Conservation (phyloP, 2,888 invertebrate genomes). For the Agrotis exclamationis region DNA sequence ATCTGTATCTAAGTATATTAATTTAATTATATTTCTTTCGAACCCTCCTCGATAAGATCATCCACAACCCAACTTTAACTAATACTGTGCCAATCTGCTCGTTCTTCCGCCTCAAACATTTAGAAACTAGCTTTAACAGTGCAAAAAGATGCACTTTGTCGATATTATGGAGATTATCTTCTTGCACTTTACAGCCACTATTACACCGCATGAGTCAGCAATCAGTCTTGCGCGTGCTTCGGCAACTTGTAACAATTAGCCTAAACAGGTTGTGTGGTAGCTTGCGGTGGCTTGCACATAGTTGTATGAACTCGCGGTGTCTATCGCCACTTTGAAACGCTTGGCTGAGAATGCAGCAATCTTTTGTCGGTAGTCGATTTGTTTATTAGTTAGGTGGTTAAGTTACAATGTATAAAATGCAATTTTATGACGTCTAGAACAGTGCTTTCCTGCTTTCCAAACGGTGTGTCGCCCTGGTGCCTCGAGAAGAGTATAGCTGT, state of each 20-base stretch:
- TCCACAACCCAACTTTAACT: background rate
- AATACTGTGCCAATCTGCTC: background rate
- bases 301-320: constrained; percentile 30
- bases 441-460: no score
- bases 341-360: constrained; percentile 47
- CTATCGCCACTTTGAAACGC: constrained; percentile 45
- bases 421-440: no score
- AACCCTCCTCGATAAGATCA: background rate
- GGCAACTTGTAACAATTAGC: constrained; percentile 42
- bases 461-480: no score
- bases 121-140: background rate
- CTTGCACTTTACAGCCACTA: background rate
- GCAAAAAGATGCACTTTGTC: constrained; percentile 3
- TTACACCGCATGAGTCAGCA: constrained; percentile 22
- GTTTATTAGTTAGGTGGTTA: constrained; percentile 10
- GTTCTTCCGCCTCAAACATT: background rate
- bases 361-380: constrained; percentile 18
- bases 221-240: constrained; percentile 28
- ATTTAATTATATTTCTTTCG: no score
- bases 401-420: background rate
- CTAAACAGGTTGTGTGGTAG: constrained; percentile 45
- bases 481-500: no score
- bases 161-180: background rate
- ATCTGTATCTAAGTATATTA: no score
- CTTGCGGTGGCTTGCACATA: constrained; percentile 47